A percentile compares a stretch with the other conserved stretches of the same genome.
Conservation (phyloP, 2,888 invertebrate species). For the Polydrusus cervinus region DNA sequence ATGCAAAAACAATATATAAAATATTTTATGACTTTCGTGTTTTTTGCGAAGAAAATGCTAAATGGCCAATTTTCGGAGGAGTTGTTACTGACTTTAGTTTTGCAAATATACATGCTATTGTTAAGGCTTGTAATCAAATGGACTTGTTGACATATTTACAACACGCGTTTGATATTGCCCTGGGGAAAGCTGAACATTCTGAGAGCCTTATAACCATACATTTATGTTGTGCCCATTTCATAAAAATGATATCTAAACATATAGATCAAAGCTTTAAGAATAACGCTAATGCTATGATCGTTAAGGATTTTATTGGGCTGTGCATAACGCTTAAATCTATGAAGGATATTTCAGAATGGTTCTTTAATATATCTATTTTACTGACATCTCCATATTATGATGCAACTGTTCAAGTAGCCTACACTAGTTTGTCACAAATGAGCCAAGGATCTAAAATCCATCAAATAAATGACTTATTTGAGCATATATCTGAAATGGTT, state of each 20-base stretch:
- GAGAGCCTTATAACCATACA: constrained; percentile 16
- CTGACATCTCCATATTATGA: neutral
- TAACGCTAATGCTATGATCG: neutral
- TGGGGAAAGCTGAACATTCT: neutral
- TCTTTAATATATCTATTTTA: constrained; percentile 23
- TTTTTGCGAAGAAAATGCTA: constrained; percentile 38
- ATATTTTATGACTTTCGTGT: constrained; percentile 24
- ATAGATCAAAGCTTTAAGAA: constrained; percentile 12
- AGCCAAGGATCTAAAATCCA: neutral
- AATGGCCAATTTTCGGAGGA: constrained; percentile 31
- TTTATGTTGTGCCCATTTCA: constrained; percentile 35
- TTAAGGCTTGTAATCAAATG: constrained; percentile 29
- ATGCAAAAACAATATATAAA: constrained; percentile 41
- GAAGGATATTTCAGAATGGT: constrained; percentile 5
- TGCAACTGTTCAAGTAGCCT: neutral
- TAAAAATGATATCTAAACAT: constrained; percentile 37
- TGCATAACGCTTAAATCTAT: constrained; percentile 22
- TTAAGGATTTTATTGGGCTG: constrained; percentile 22
- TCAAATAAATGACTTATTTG: neutral
- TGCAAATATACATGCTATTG: constrained; percentile 34
- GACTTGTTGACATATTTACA: constrained; percentile 20
- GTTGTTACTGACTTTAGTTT: constrained; percentile 38
- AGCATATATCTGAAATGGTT: neutral
- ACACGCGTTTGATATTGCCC: neutral
- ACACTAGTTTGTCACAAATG: neutral